Evolutionary conservation across 2,888 invertebrate genomes (phyloP), one percentile per base, ranked within the genome.

Genomic region (Colostygia pectinataria): DNA sequence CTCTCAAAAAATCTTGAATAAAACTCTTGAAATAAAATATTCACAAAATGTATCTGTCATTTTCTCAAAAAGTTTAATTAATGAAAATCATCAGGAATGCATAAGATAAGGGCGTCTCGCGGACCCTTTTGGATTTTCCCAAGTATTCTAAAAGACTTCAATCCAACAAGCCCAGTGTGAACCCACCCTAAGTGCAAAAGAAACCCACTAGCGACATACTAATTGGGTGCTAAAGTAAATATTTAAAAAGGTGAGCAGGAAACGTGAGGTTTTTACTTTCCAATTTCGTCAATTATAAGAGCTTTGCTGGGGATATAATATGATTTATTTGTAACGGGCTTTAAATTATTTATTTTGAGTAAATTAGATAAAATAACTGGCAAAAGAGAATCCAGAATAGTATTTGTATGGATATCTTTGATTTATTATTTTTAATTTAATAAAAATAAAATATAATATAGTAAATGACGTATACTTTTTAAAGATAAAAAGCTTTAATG

Each of bases 181-280:
- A 14, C 40, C 18, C 6, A 44, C 63, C 65, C 55, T 61, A 68
- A 61, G 62, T 57, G 62, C 62, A 74, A 77, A 74, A 71, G 64
- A 75, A 82, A 71, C 74, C 62, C 71, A 71, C 71, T 67, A 66
- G 70, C 73, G 67, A 68, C 74, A 69, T 68, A 78, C 83, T 88
- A 88, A 88, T 88, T 86, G 86, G 86, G 84, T 83, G 80, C 76
- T 74, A 79, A 82, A 74, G 77, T 84, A 85, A 88, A 86, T 83
- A 86, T 86, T 87, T 87, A 80, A 83, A 84, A 83, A 83, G 81
- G 82, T 70, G 72, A 74, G 72, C 73, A 73, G 53, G 64, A 71
- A 79, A 78, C 74, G 80, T 79, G 75, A 74, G 79, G 77, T 79
- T 83, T 84, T 78, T 74, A 81, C 77, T 84, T 85, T 83, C 80